Evolutionary conservation across 2,888 invertebrate genomes (phyloP).

Genomic region (Chalcis sispes): DNA sequence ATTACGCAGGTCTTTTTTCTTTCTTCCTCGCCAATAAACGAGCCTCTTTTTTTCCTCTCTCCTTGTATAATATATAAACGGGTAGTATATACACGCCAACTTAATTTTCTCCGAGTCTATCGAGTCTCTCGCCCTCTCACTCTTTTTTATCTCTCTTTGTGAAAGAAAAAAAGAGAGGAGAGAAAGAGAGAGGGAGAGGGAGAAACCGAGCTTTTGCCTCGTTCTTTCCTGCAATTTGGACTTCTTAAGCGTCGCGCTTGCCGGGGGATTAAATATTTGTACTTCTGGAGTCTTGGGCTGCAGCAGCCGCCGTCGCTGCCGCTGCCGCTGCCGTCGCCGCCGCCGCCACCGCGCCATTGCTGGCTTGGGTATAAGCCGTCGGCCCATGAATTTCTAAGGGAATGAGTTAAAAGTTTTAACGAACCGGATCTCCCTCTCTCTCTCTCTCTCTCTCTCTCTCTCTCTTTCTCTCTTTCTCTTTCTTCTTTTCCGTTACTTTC

Average conservation of each 20-base stretch:
- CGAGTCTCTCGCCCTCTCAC: not conserved
- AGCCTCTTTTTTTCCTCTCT: too few relatives aligned
- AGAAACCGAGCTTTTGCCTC: not conserved
- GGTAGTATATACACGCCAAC: too few relatives aligned
- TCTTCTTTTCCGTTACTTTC: conserved; percentile 14
- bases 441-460: conserved; percentile 14
- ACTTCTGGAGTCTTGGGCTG: conserved; percentile 21
- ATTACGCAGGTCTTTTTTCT: too few relatives aligned
- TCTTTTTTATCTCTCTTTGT: not conserved
- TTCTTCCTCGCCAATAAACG: not conserved
- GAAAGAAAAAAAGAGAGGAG: not conserved
- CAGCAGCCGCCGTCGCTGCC: not conserved
- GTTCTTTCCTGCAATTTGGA: conserved; percentile 44
- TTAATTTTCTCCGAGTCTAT: too few relatives aligned
- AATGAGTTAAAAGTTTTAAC: conserved; percentile 56
- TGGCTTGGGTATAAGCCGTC: conserved; percentile 11
- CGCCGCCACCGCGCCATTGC: not conserved
- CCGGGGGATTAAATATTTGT: conserved; percentile 53
- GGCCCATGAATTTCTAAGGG: conserved; percentile 53
- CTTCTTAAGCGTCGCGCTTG: conserved; percentile 45
- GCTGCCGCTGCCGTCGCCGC: not conserved
- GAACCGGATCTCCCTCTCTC: conserved; percentile 35
- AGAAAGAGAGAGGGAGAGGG: not conserved
- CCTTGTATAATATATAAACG: too few relatives aligned
- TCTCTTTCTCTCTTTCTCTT: conserved; percentile 7